These are phyloP conservation scores for Parotia lawesii DNA, from an alignment of 2,113 vertebrate genomes.

Conservation along the genomic window DNA sequence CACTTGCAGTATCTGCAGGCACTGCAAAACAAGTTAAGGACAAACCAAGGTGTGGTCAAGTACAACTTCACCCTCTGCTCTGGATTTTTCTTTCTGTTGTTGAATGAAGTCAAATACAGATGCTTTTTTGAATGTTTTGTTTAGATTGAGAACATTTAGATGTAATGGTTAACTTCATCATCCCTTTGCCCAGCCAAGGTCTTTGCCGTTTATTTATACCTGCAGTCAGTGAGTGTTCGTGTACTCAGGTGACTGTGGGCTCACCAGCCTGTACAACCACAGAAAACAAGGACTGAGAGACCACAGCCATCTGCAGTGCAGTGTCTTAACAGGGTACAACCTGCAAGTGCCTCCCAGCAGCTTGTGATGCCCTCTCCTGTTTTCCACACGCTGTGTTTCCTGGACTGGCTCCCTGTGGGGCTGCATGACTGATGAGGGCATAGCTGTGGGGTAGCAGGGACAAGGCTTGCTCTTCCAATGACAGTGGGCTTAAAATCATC, in stretches of 20 bases:
- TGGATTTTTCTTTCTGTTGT: background rate
- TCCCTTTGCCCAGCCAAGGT: background rate
- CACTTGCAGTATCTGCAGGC: background rate
- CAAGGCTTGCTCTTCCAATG: background rate
- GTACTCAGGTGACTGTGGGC: accelerated
- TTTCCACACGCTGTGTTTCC: accelerated
- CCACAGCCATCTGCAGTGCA: accelerated
- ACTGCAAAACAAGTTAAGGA: background rate
- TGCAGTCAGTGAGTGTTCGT: accelerated
- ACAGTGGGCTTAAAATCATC: background rate
- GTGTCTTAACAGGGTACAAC: background rate
- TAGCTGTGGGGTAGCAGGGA: background rate
- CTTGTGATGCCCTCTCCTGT: background rate
- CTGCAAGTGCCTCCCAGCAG: background rate
- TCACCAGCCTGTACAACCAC: background rate
- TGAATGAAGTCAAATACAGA: background rate
- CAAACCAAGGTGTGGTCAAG: background rate
- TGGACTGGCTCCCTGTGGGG: background rate
- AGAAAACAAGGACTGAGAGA: accelerated
- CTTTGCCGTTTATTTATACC: background rate
- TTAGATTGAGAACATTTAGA: background rate
- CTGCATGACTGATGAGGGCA: accelerated
- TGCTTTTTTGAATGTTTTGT: background rate
- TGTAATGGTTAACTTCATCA: background rate
- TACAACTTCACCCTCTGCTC: background rate